Percentiles rank a stretch among this genome's conserved stretches.
These are phyloP conservation scores for Siniperca scherzeri DNA, from an alignment of 2,797 vertebrate species.

Conservation along the genomic window DNA sequence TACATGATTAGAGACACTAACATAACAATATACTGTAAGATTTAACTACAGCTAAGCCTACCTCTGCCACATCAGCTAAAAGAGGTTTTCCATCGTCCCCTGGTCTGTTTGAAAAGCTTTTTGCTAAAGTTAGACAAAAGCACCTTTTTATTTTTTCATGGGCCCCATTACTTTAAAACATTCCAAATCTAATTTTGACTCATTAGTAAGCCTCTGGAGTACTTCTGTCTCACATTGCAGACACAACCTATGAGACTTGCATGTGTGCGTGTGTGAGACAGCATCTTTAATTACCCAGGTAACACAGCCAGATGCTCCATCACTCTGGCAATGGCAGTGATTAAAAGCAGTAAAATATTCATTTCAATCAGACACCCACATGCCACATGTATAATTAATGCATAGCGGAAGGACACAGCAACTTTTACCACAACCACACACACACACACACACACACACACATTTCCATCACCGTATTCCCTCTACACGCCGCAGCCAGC, in stretches of 20 bases:
- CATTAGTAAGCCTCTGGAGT: slow-evolving; percentile 76
- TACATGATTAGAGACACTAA: neutral
- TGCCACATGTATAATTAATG: slow-evolving; percentile 85
- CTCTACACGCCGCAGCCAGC: slow-evolving; percentile 48
- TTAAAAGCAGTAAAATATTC: slow-evolving; percentile 86
- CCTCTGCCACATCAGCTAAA: slow-evolving; percentile 7
- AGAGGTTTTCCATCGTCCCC: neutral
- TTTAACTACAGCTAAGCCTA: slow-evolving; percentile 1
- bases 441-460: slow-evolving; percentile 30
- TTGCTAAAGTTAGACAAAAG: slow-evolving; percentile 42
- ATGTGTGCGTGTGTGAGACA: slow-evolving; percentile 65
- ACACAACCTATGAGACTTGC: slow-evolving; percentile 68
- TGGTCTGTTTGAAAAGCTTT: slow-evolving; percentile 43
- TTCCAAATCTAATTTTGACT: slow-evolving; percentile 73
- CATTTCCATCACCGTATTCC: slow-evolving; percentile 53
- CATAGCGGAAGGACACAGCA: slow-evolving; percentile 74
- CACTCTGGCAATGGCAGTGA: slow-evolving; percentile 83
- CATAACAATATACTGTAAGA: neutral
- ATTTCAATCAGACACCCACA: slow-evolving; percentile 85
- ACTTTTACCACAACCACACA: slow-evolving; percentile 65
- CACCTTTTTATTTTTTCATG: slow-evolving; percentile 24
- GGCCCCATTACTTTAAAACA: slow-evolving; percentile 61
- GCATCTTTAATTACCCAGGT: slow-evolving; percentile 85
- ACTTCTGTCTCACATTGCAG: slow-evolving; percentile 63
- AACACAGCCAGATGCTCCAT: slow-evolving; percentile 83